Base-by-base conservation (phyloP, 2,888 invertebrate species). In the Mythimna albipuncta region DNA sequence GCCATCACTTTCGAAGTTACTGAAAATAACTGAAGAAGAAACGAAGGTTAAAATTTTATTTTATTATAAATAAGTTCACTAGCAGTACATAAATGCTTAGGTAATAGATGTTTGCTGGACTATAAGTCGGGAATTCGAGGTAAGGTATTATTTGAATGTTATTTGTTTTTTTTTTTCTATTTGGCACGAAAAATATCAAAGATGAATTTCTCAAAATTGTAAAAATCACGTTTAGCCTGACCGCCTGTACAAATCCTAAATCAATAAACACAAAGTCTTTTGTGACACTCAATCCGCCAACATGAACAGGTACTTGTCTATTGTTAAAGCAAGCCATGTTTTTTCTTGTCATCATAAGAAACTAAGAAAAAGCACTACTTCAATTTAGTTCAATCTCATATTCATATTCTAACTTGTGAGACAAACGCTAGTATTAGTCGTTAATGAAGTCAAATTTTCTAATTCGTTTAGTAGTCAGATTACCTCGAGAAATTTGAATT, bases 1-100 rank as follows among this genome's bases (percentile, higher is more conserved):
- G 85, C 96, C 97, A 13, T 95, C 97, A 3, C 96, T 97, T 0
- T 97, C 98, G 0, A 96, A 94, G 54, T 94, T 97, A 82, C 89
- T 98, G 21, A 96, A 97, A 63, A 96, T 98, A 59, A 92, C 96
- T 61, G 97, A 97, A 73, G 97, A 97, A n/a, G 91, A 96, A 70
- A 95, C 94, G 0, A 97, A 97, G 89, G 96, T 95, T 89, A 67
- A 67, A 10, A 19, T 44, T 35, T 26, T 32, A 35, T 55, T 41
- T 32, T 44, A 3, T 52, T 41, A 54, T 21, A 19, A n/a, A 19
- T 26, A n/a, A 69, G 38, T 32, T n/a, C 16, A 38, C n/a, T 21
- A 26, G n/a, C 11, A 13, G 2, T 6, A 47, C 47, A 47, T 19
- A 47, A 47, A 16, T 47, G 47, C 47, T 5, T 47, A 16, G 6